Evolutionary conservation across 2,888 invertebrate species (phyloP).

Genomic region (Patella pellucida): DNA sequence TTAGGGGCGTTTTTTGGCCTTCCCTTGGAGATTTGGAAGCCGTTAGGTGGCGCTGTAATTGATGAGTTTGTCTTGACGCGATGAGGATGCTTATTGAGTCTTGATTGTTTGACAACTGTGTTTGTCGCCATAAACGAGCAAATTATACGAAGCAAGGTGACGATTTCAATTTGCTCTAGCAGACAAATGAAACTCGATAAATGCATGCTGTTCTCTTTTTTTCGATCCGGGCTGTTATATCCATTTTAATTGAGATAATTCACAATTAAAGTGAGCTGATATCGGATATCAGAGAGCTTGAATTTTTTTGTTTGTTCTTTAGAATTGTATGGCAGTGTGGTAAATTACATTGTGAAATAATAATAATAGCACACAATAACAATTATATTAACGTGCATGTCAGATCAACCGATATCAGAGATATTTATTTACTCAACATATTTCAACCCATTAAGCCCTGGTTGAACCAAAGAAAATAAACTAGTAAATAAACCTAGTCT

Average conservation of each 20-base stretch:
- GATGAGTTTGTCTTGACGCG: background rate
- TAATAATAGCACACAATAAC: too few relatives aligned
- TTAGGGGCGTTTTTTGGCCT: background rate
- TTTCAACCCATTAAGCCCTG: too few relatives aligned
- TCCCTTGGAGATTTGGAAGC: background rate
- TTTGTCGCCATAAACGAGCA: conserved; percentile 1
- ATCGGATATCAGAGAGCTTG: background rate
- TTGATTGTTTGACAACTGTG: conserved; percentile 6
- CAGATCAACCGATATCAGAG: too few relatives aligned
- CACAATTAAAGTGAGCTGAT: background rate
- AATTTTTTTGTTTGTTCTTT: too few relatives aligned
- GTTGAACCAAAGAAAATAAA: too few relatives aligned
- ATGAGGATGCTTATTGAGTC: background rate
- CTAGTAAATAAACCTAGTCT: too few relatives aligned
- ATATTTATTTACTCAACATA: too few relatives aligned
- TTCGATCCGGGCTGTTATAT: background rate
- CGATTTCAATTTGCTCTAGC: background rate
- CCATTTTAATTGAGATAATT: background rate
- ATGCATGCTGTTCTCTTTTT: conserved; percentile 2
- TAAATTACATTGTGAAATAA: too few relatives aligned
- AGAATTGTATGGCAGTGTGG: too few relatives aligned
- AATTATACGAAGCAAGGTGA: background rate
- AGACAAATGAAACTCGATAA: background rate
- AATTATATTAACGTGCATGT: too few relatives aligned
- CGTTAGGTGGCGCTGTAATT: background rate